Conservation (phyloP, 2,113 vertebrate species). For the Oryzias melastigma region DNA sequence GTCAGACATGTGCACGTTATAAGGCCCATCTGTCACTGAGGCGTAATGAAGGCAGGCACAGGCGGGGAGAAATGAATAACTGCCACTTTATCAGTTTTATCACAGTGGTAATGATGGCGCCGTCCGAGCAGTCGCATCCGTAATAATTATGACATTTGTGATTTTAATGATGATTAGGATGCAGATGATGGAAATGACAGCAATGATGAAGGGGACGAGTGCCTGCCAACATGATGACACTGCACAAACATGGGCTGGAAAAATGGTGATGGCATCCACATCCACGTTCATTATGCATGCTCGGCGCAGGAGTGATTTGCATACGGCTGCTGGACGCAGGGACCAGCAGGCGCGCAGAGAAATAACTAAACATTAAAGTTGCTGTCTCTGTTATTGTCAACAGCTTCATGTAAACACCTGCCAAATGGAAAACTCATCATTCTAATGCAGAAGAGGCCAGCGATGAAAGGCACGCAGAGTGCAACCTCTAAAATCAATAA, state of each 20-base stretch:
- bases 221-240: constrained; percentile 42
- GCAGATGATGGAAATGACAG: constrained; percentile 47
- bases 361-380: constrained; percentile 43
- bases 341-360: constrained; percentile 35
- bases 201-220: constrained; percentile 49
- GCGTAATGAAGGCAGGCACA: constrained; percentile 66
- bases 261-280: constrained; percentile 38
- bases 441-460: constrained; percentile 77
- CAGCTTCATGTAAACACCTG: constrained; percentile 65
- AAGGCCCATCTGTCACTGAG: constrained; percentile 71
- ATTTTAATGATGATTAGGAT: constrained; percentile 70
- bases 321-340: constrained; percentile 41
- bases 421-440: constrained; percentile 84
- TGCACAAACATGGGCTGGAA: constrained; percentile 37
- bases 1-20: constrained; percentile 71
- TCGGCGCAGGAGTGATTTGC: constrained; percentile 50
- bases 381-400: constrained; percentile 45
- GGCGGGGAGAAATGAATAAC: constrained; percentile 59
- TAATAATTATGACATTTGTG: constrained; percentile 71
- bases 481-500: constrained; percentile 77
- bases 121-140: constrained; percentile 40
- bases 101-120: constrained; percentile 59
- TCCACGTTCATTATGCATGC: constrained; percentile 55
- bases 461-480: constrained; percentile 60
- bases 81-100: constrained; percentile 60